A percentile compares a stretch with the other conserved stretches of the same genome.
phyloP scores from a whole-genome alignment of 2,797 vertebrate genomes.

The Takifugu rubripes region DNA sequence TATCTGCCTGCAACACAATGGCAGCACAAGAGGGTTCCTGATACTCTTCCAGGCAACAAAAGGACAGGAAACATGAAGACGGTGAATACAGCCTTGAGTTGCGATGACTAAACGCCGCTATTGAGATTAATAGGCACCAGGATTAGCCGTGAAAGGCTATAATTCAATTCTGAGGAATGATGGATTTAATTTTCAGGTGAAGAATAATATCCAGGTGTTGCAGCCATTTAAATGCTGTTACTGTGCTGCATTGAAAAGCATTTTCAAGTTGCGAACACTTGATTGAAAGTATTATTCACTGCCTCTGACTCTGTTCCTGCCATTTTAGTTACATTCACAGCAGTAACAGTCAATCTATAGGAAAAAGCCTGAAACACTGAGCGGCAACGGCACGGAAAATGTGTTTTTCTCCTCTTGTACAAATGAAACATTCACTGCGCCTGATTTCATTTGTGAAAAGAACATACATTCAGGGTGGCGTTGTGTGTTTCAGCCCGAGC shows the following conservation, averaged over 20 bases:
- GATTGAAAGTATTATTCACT: constrained; percentile 51
- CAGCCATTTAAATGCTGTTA: constrained; percentile 35
- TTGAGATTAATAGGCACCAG: constrained; percentile 66
- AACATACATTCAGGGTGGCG: background rate
- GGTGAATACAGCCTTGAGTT: constrained; percentile 59
- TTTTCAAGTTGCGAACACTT: constrained; percentile 44
- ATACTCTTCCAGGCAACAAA: constrained; percentile 62
- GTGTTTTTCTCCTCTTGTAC: constrained; percentile 12
- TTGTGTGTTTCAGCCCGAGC: background rate
- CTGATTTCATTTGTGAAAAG: background rate
- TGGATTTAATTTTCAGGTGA: constrained; percentile 50
- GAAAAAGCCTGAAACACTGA: constrained; percentile 15
- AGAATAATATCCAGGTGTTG: constrained; percentile 38
- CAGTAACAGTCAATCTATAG: constrained; percentile 13
- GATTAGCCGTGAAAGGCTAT: constrained; percentile 58
- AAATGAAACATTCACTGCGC: constrained; percentile 18
- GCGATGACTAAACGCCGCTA: constrained; percentile 40
- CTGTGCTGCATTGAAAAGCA: constrained; percentile 11
- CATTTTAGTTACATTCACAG: constrained; percentile 26
- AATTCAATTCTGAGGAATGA: constrained; percentile 62
- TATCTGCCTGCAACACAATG: constrained; percentile 50
- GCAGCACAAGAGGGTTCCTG: constrained; percentile 44
- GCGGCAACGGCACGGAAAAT: background rate
- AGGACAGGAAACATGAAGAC: constrained; percentile 64
- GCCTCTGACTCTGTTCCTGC: constrained; percentile 19